Percentiles rank a stretch among this genome's conserved stretches.
Conservation (phyloP, 2,888 invertebrate species). For the Oscheius myriophilus region DNA sequence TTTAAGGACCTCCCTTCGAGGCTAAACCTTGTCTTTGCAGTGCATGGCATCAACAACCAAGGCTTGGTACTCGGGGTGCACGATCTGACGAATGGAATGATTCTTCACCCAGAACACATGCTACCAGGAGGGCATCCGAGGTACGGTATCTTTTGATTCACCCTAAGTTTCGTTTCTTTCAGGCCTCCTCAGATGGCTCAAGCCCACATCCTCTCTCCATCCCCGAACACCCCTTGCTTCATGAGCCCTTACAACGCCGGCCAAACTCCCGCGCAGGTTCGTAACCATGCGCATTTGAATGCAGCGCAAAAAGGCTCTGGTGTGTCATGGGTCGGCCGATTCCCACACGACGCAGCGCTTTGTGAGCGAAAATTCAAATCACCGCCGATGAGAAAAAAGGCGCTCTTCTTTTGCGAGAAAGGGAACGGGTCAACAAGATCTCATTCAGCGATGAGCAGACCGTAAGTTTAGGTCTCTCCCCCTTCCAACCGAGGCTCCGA, state of each 20-base stretch:
- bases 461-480: constrained; percentile 26
- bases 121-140: constrained; percentile 22
- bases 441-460: background rate
- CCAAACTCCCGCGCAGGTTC: constrained; percentile 23
- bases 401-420: too few relatives aligned
- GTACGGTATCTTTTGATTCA: constrained; percentile 2
- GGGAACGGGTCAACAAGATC: background rate
- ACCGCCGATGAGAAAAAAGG: background rate
- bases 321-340: background rate
- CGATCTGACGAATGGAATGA: constrained; percentile 30
- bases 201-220: constrained; percentile 28
- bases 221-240: constrained; percentile 30
- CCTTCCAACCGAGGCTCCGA: constrained; percentile 27
- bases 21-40: constrained; percentile 20
- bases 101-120: constrained; percentile 33
- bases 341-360: background rate
- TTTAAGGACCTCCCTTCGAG: background rate
- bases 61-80: constrained; percentile 50
- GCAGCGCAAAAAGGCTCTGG: too few relatives aligned
- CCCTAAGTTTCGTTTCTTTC: background rate
- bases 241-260: constrained; percentile 23
- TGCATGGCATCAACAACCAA: constrained; percentile 38
- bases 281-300: background rate
- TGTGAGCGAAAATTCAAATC: constrained; percentile 10
- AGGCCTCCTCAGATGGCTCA: constrained; percentile 25